phyloP scores from a whole-genome alignment of 2,888 invertebrate species.

The Cabera pusaria region DNA sequence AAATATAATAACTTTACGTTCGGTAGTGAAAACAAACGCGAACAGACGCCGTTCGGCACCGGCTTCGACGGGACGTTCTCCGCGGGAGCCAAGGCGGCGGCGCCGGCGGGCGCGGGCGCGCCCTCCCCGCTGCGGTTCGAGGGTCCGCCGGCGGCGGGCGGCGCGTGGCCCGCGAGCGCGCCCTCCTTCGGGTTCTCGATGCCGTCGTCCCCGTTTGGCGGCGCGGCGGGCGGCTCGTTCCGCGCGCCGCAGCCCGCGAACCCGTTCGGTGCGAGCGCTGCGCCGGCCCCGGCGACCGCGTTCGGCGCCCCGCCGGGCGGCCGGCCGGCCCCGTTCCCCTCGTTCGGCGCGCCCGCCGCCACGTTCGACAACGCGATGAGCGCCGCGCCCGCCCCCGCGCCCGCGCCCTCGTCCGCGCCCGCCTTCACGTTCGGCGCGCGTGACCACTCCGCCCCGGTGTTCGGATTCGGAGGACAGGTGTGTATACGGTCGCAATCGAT shows the following conservation, averaged over 20 bases:
- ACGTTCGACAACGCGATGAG: slow-evolving; percentile 12
- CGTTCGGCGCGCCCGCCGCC: slow-evolving; percentile 52
- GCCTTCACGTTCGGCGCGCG: slow-evolving; percentile 53
- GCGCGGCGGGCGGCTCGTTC: slow-evolving; percentile 45
- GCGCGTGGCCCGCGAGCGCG: slow-evolving; percentile 49
- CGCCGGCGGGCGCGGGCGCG: too few relatives aligned
- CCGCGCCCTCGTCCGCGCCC: slow-evolving; percentile 40
- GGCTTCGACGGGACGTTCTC: slow-evolving; percentile 34
- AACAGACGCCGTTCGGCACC: slow-evolving; percentile 29
- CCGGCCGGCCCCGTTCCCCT: slow-evolving; percentile 37
- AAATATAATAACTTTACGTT: slow-evolving; percentile 61
- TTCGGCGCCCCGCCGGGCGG: slow-evolving; percentile 51
- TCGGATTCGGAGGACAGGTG: slow-evolving; percentile 66
- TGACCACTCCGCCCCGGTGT: slow-evolving; percentile 46
- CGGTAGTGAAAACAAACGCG: slow-evolving; percentile 41
- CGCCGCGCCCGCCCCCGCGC: slow-evolving; percentile 50
- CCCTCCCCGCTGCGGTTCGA: slow-evolving; percentile 3
- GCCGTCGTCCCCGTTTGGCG: slow-evolving; percentile 37
- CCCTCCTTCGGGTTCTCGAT: slow-evolving; percentile 47
- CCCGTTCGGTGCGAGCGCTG: slow-evolving; percentile 39
- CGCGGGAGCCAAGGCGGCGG: too few relatives aligned
- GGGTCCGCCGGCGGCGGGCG: slow-evolving; percentile 38
- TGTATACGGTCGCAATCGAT: too few relatives aligned
- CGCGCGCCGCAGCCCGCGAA: slow-evolving; percentile 40
- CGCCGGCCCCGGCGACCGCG: slow-evolving; percentile 41